Base-by-base conservation (phyloP, 2,888 invertebrate genomes). In the Synergus gifuensis region DNA sequence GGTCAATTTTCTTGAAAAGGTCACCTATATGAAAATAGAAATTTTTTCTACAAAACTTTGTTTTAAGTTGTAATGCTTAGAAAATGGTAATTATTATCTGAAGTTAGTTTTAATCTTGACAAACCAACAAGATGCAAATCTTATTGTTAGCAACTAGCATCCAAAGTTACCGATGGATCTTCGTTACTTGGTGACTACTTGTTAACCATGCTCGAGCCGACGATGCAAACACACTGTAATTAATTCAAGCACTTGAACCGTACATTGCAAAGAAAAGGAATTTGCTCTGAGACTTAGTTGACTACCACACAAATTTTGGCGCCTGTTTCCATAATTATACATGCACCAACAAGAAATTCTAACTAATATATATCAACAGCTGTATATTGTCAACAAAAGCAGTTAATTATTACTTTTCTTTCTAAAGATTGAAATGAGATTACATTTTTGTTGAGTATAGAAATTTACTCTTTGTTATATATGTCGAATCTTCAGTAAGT, bases 221-320 rank as follows among this genome's bases (percentile, higher is more conserved):
- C 67, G 67, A 67, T 67, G 46, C 67, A 67, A 67, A 67, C 67
- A 44, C 22, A 46, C 14, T 44, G 46, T 67, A 67, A 67, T 67
- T 46, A 67, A 67, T 46, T 67, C 44, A 46, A 46, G 67, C 44
- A 18, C 22, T 46, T 67, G 46, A 67, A 67, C 46, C 67, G 22
- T 67, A 67, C 46, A 67, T 67, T 22, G 67, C 46, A 67, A 67
- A 67, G 67, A 67, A 67, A 46, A 22, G 46, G 46, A 67, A 67
- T 22, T 67, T 67, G 67, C 67, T 67, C 22, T 8, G 14, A 67
- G 67, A 67, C 67, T 67, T 42, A 9, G 46, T 42, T 46, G 46
- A 46, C 67, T 46, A 46, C 22, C 7, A 12, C 22, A 67, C 46
- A 67, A 67, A 67, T 46, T 67, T 67, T 22, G 22, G 22, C 46